These are phyloP conservation scores for Arothron firmamentum DNA, from an alignment of 2,113 vertebrate genomes.

Conservation along the genomic window DNA sequence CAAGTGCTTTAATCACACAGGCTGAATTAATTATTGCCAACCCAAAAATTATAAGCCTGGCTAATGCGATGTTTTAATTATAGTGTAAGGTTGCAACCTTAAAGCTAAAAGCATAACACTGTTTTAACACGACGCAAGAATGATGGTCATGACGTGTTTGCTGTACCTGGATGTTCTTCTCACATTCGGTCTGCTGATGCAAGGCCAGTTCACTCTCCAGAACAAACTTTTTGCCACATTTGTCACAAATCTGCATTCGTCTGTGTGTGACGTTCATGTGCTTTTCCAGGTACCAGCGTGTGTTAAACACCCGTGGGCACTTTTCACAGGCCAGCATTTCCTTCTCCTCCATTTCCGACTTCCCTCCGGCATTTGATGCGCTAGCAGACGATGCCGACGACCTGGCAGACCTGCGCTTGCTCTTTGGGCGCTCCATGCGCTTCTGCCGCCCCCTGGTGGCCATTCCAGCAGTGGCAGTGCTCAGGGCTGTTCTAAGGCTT, in stretches of 20 bases:
- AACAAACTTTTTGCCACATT: slow-evolving; percentile 98
- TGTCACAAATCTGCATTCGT: slow-evolving; percentile 99
- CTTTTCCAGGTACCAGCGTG: slow-evolving; percentile 99
- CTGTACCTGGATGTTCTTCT: slow-evolving; percentile 98
- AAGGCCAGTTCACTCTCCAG: slow-evolving; percentile 98
- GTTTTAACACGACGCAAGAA: no score
- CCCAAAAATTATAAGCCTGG: no score
- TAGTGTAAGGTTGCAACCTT: no score
- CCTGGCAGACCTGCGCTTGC: slow-evolving; percentile 79
- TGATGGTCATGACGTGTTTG: not conserved
- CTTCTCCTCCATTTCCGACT: slow-evolving; percentile 83
- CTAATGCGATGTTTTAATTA: no score
- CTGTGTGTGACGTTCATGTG: slow-evolving; percentile 99
- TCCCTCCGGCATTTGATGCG: slow-evolving; percentile 54
- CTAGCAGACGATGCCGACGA: slow-evolving; percentile 44
- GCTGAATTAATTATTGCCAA: no score
- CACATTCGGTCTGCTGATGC: slow-evolving; percentile 99
- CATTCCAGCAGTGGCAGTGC: slow-evolving; percentile 73
- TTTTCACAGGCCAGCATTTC: slow-evolving; percentile 96
- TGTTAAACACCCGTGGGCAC: slow-evolving; percentile 97
- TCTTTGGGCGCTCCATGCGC: slow-evolving; percentile 78
- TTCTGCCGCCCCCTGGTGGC: slow-evolving; percentile 85
- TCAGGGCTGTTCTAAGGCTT: slow-evolving; percentile 69
- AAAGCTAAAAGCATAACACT: no score
- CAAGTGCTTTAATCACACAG: no score